Base-by-base conservation (phyloP, 2,797 vertebrate species). In the Enoplosus armatus region DNA sequence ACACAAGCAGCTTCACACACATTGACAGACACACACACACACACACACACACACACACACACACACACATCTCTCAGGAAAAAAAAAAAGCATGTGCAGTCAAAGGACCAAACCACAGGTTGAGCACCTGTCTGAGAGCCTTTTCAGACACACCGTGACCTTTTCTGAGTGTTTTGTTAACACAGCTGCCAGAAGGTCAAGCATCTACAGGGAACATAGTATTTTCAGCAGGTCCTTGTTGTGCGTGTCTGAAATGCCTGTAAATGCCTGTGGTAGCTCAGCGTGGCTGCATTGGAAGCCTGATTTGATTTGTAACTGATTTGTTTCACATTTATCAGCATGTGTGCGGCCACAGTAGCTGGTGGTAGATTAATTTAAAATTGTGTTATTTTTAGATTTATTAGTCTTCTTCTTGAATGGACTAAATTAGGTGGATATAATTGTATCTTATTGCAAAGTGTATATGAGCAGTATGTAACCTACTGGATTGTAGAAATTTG, bases 121-220 rank as follows among this genome's bases (percentile, higher is more conserved):
- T 45, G 45, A 72, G 75, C 67, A 82, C 62, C 47, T 68, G 72
- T 64, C 58, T 80, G 63, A 79, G 60, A 76, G 73, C 35, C 35
- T 66, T 71, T 75, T 84, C 54, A 84, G 69, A 71, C 72, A n/a
- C 0, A 6, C 7, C 0, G 27, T 80, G 68, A 83, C 84, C 85
- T 90, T 83, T 89, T 53, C 15, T 58, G 33, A 69, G 11, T 70
- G 76, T 75, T 86, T 83, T 75, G 65, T 41, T 76, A 69, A 64
- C 47, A 65, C 8, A 29, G 55, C 16, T 66, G 51, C 27, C 31
- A 51, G 39, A 80, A 83, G 83, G 87, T 88, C 78, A 77, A 77
- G 69, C 73, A 75, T 48, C 84, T 64, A 43, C 55, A 37, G 71
- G 20, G 75, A 69, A 68, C 75, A 66, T 22, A 26, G 33, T 73